Base-by-base conservation (phyloP, 1,140 invertebrate species). In the Scaptomyza montana region DNA sequence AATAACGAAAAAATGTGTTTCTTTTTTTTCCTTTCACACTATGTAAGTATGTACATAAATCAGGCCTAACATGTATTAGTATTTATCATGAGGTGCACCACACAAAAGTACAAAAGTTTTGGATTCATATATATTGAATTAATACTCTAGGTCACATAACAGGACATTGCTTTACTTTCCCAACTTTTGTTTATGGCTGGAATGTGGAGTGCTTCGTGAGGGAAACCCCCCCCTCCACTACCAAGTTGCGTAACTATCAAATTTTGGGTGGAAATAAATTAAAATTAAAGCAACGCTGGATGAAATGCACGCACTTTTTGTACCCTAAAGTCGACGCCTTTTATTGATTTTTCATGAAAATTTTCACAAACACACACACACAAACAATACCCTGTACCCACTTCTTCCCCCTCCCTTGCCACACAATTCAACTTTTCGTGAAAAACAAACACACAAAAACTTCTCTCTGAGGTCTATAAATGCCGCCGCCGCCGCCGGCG, bases 401-500 rank as follows among this genome's bases (percentile, higher is more conserved):
- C 13, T 9, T 12, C 10, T 16, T 13, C 1, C 25, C 39, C 16
- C 16, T 16, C 9, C 16, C 21, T 1, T 13, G 10, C 25, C 43
- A 21, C 78, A 45, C 30, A 36, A 19, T 60, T 10, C 43, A 86
- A 86, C 75, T 81, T 81, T 78, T 87, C 60, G 12, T 76, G 84
- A 84, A 84, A 82, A 80, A 82, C 80, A 82, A 78, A 84, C 73
- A 85, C 51, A 43, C 39, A 43, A 85, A 85, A 85, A 85, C 73
- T 79, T 84, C 65, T 77, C 65, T 77, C 49, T 13, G 80, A 79
- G 72, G 80, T 79, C 72, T 79, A 85, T 77, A 67, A 84, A 79
- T 76, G 75, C 49, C 65, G 74, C 21, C 67, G 75, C 49, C 65
- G 74, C 21, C 67, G 75, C 51, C 57, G 68, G 47, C 67, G 73